Conservation (phyloP, 1,140 invertebrate species). For the Gonioctena quinquepunctata region DNA sequence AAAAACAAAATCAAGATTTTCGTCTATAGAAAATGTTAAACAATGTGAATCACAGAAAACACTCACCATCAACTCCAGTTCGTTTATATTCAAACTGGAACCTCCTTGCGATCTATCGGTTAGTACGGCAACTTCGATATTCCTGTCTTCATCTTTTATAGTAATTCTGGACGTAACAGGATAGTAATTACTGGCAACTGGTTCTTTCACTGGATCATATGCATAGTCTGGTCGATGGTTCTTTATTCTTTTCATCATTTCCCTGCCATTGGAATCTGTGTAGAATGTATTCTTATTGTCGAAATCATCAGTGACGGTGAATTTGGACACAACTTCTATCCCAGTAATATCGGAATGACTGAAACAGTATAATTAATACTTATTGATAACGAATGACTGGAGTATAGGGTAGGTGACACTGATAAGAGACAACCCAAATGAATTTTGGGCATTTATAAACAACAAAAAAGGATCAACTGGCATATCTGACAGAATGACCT, state of each 20-base stretch:
- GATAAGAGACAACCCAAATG: no score
- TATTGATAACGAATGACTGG: no score
- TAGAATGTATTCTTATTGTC: constrained; percentile 61
- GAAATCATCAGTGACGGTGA: constrained; percentile 56
- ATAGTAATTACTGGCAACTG: constrained; percentile 87
- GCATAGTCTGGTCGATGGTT: constrained; percentile 76
- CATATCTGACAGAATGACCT: no score
- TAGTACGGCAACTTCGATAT: constrained; percentile 66
- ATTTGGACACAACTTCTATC: constrained; percentile 62
- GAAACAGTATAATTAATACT: no score
- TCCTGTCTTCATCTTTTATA: constrained; percentile 48
- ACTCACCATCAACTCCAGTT: constrained; percentile 74
- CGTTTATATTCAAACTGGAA: constrained; percentile 71
- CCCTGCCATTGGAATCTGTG: constrained; percentile 73
- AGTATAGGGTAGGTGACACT: no score
- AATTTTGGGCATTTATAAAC: no score
- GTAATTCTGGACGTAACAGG: constrained; percentile 83
- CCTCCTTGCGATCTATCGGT: constrained; percentile 82
- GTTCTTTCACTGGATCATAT: constrained; percentile 68
- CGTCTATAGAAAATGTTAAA: no score
- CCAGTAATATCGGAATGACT: no score
- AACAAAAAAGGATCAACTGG: no score
- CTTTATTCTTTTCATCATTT: constrained; percentile 65
- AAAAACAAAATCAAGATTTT: no score
- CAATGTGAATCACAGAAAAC: no score